Conservation (phyloP, 2,888 invertebrate species). For the Platycnemis pennipes region DNA sequence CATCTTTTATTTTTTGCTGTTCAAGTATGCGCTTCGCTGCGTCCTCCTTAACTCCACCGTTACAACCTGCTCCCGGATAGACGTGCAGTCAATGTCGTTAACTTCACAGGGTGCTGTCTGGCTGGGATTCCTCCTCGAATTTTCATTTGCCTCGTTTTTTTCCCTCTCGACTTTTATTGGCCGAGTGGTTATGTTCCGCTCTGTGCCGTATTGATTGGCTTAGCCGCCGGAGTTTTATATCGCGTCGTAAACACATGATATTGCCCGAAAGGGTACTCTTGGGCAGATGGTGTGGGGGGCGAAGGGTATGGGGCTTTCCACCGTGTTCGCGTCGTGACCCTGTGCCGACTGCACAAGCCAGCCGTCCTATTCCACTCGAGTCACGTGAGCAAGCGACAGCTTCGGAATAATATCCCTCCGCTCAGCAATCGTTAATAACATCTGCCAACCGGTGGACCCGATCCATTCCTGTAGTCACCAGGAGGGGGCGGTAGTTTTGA, state of each 20-base stretch:
- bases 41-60: background rate
- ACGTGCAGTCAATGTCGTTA: background rate
- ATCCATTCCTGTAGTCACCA: background rate
- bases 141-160: background rate
- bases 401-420: background rate
- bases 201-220: background rate
- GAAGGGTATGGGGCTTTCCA: background rate
- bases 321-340: background rate
- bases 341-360: background rate
- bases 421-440: background rate
- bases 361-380: background rate
- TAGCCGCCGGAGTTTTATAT: background rate
- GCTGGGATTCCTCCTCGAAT: background rate
- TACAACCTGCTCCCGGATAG: background rate
- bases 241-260: conserved; percentile 5
- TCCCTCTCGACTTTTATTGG: background rate
- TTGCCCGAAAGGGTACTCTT: background rate
- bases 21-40: background rate
- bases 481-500: background rate
- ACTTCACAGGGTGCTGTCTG: background rate
- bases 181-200: background rate
- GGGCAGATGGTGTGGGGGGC: background rate
- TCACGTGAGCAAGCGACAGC: background rate
- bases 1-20: background rate
- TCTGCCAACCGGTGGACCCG: background rate